A percentile compares a stretch with the other conserved stretches of the same genome.
These are phyloP conservation scores for Seriola quinqueradiata DNA, from an alignment of 2,113 vertebrate species.

Conservation along the genomic window DNA sequence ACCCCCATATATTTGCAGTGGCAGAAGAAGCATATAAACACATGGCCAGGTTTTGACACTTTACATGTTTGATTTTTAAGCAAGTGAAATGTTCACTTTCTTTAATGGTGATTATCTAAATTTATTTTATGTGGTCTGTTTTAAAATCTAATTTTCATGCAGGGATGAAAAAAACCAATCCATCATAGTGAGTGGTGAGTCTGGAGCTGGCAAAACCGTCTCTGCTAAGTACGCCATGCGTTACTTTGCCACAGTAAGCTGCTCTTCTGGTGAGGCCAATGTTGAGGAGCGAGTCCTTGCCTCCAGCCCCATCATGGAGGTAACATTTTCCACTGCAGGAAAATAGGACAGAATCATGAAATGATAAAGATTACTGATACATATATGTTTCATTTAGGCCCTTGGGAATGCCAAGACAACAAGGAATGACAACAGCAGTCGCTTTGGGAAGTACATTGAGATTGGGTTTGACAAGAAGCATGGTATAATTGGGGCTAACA, in stretches of 20 bases:
- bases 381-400: conserved; percentile 83
- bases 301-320: conserved; percentile 99
- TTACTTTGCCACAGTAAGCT: conserved; percentile 96
- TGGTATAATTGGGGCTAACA: conserved; percentile 94
- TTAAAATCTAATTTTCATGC: conserved; percentile 23
- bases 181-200: conserved; percentile 98
- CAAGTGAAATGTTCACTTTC: neutral
- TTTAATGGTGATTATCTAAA: neutral
- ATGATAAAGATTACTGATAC: neutral
- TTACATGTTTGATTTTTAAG: neutral
- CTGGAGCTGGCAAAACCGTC: conserved; percentile 97
- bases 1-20: conserved; percentile 98
- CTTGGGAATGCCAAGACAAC: conserved; percentile 98
- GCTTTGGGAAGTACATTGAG: conserved; percentile 98
- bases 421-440: conserved; percentile 99
- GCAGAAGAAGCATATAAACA: conserved; percentile 98
- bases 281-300: conserved; percentile 96
- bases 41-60: conserved; percentile 91
- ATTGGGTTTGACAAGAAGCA: conserved; percentile 95
- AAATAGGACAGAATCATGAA: neutral
- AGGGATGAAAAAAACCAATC: conserved; percentile 97
- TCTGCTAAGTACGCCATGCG: conserved; percentile 98
- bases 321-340: conserved; percentile 69
- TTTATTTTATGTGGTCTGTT: neutral
- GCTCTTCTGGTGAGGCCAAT: conserved; percentile 90